Evolutionary conservation across 2,888 invertebrate species (phyloP).

Genomic region (Drosophila subquinaria): DNA sequence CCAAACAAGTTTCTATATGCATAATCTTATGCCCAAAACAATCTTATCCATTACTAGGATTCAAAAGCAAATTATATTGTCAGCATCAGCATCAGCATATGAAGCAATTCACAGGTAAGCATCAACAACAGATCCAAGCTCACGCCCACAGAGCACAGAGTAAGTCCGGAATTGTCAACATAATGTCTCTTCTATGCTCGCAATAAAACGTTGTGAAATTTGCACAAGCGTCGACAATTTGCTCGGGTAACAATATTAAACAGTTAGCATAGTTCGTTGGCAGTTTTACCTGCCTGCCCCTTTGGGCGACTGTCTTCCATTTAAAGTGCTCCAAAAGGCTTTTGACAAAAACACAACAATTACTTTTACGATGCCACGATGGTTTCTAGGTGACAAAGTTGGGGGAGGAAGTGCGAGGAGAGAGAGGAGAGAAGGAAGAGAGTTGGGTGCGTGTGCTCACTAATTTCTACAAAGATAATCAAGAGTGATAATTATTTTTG

Average conservation of each 20-base stretch:
- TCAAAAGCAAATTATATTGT: constrained; percentile 57
- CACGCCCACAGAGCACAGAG: constrained; percentile 29
- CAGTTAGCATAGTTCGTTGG: constrained; percentile 77
- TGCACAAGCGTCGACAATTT: constrained; percentile 80
- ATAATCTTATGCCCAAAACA: constrained; percentile 12
- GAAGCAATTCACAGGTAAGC: constrained; percentile 67
- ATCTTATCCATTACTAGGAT: constrained; percentile 28
- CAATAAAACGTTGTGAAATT: constrained; percentile 80
- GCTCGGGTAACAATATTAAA: constrained; percentile 79
- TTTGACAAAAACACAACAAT: constrained; percentile 80
- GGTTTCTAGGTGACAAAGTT: too few relatives aligned
- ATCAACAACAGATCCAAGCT: constrained; percentile 22
- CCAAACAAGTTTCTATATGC: constrained; percentile 20
- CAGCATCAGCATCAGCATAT: constrained; percentile 73
- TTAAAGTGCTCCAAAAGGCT: constrained; percentile 75
- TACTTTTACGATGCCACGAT: constrained; percentile 75
- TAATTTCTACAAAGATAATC: constrained; percentile 80
- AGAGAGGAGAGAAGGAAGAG: neutral
- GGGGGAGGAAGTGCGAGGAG: too few relatives aligned
- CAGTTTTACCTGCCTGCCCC: constrained; percentile 58
- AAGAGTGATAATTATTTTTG: constrained; percentile 81
- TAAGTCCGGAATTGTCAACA: constrained; percentile 39
- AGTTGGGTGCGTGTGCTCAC: constrained; percentile 61
- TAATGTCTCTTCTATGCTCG: constrained; percentile 46
- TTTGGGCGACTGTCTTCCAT: constrained; percentile 56